These are phyloP conservation scores for Scophthalmus maximus DNA, from an alignment of 2,113 vertebrate species.

Conservation along the genomic window DNA sequence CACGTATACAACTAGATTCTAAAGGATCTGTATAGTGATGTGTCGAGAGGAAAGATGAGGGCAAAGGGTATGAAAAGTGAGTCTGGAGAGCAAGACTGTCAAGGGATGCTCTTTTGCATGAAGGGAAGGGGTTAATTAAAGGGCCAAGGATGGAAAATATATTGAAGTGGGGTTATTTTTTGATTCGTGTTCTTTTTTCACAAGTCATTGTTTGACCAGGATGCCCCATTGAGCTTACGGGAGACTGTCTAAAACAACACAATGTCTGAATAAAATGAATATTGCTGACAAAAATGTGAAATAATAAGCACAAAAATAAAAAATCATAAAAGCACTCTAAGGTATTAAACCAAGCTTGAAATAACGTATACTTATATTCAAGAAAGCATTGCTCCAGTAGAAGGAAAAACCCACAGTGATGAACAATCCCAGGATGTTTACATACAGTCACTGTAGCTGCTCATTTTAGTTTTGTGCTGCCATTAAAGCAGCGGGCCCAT, in stretches of 20 bases:
- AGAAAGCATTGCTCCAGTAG: conserved; percentile 41
- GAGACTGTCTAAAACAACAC: conserved; percentile 2
- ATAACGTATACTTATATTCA: conserved; percentile 59
- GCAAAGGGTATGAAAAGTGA: conserved; percentile 39
- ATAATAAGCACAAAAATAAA: neutral
- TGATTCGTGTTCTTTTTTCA: conserved; percentile 8
- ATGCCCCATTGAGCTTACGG: conserved; percentile 22
- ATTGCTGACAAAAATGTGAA: neutral
- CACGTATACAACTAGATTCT: conserved; percentile 72
- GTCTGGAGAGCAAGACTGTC: conserved; percentile 39
- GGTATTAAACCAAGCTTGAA: conserved; percentile 17
- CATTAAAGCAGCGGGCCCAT: conserved; percentile 72
- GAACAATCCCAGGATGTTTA: conserved; percentile 65
- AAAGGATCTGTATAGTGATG: conserved; percentile 65
- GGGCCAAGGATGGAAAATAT: conserved; percentile 22
- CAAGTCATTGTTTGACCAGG: conserved; percentile 23
- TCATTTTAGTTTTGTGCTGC: conserved; percentile 54
- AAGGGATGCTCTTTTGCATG: conserved; percentile 50
- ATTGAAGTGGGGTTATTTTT: conserved; percentile 16
- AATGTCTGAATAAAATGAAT: too few species aligned
- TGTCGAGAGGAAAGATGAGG: conserved; percentile 40
- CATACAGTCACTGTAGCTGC: conserved; percentile 60
- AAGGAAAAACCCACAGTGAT: conserved; percentile 50
- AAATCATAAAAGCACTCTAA: conserved; percentile 20
- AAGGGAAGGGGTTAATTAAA: conserved; percentile 70